These are phyloP conservation scores for Oscheius sp. DNA, from an alignment of 1,140 invertebrate species.

Conservation along the genomic window DNA sequence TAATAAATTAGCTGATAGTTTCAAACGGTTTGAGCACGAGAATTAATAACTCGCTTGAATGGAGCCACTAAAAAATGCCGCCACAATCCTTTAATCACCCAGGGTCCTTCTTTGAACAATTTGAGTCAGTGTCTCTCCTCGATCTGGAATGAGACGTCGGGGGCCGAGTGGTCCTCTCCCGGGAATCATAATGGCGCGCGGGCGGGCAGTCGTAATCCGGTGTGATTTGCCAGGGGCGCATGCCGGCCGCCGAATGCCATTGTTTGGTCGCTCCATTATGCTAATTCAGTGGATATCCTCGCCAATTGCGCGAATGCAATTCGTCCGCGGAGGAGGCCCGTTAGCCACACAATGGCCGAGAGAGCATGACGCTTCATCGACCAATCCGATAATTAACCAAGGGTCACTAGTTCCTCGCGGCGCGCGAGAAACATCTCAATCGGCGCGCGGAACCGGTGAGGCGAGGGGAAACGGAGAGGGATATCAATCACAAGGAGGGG, in stretches of 20 bases:
- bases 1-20: too few species aligned
- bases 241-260: background rate
- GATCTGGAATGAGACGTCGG: background rate
- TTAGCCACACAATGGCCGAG: constrained; percentile 1
- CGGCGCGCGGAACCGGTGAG: too few species aligned
- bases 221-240: constrained; percentile 1
- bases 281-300: constrained; percentile 6
- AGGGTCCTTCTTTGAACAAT: too few species aligned
- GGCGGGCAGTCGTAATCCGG: background rate
- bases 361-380: background rate
- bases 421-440: too few species aligned
- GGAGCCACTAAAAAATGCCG: too few species aligned
- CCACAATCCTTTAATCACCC: too few species aligned
- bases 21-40: too few species aligned
- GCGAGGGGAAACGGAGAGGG: too few species aligned
- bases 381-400: constrained; percentile 5
- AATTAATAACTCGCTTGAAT: too few species aligned
- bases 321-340: background rate
- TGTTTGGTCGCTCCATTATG: constrained; percentile 10
- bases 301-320: constrained; percentile 3
- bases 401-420: too few species aligned
- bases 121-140: too few species aligned
- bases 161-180: background rate
- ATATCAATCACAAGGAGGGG: too few species aligned
- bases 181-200: background rate